phyloP scores from a whole-genome alignment of 2,113 vertebrate species.

The Oophaga pumilio region DNA sequence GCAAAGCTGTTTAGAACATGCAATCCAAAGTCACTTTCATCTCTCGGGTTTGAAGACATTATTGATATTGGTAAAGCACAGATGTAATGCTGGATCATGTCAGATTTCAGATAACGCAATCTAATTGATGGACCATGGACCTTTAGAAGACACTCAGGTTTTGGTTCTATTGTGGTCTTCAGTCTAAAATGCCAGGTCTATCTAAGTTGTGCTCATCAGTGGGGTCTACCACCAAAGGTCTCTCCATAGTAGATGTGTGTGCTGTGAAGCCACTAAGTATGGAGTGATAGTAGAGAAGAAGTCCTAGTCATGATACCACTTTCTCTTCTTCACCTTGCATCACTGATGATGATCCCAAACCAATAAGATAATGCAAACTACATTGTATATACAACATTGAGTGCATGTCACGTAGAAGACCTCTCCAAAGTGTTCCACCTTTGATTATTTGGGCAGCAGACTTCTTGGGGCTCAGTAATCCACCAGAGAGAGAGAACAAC shows the following conservation, averaged over 20 bases:
- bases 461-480: too few relatives aligned
- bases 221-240: not conserved
- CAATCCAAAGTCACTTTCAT: constrained; percentile 32
- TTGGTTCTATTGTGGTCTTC: not conserved
- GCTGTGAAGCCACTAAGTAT: not conserved
- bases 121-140: constrained; percentile 1
- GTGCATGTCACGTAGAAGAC: not conserved
- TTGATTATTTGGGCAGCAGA: too few relatives aligned
- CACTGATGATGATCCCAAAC: not conserved
- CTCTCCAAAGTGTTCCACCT: not conserved
- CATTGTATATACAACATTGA: not conserved
- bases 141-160: not conserved
- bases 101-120: not conserved
- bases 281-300: not conserved
- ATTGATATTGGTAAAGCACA: not conserved
- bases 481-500: too few relatives aligned
- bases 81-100: not conserved
- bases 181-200: not conserved
- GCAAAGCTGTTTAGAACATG: not conserved
- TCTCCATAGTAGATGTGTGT: not conserved
- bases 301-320: not conserved
- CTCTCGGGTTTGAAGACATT: not conserved
- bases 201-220: not conserved
- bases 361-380: not conserved
- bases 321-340: not conserved